Evolutionary conservation across 1,140 invertebrate genomes (phyloP).

Genomic region (Drosophila parvula): DNA sequence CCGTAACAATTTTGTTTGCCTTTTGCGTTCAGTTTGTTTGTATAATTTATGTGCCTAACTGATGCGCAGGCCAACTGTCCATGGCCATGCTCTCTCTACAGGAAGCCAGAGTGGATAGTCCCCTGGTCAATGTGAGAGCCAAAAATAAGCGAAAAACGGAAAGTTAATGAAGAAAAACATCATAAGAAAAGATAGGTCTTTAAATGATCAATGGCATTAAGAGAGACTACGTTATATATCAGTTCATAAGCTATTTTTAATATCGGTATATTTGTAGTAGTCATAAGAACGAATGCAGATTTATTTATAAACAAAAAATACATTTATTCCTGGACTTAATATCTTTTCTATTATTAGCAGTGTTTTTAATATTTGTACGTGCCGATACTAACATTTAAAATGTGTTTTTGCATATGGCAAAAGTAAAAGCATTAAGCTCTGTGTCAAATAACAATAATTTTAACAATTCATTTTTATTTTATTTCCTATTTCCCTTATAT

Average conservation of each 20-base stretch:
- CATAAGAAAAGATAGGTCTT: background rate
- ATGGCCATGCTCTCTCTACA: conserved; percentile 15
- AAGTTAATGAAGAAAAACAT: conserved; percentile 25
- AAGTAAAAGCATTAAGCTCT: background rate
- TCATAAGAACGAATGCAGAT: too few relatives aligned
- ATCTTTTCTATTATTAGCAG: background rate
- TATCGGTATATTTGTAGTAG: background rate
- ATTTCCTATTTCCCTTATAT: background rate
- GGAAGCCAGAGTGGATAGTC: conserved; percentile 6
- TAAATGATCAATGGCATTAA: background rate
- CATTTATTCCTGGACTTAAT: background rate
- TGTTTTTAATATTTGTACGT: background rate
- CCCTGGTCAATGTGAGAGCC: background rate
- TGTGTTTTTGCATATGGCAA: background rate
- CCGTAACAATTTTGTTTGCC: conserved; percentile 65
- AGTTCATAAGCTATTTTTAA: background rate
- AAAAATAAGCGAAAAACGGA: background rate
- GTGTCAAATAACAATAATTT: background rate
- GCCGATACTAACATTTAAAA: background rate
- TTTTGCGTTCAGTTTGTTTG: conserved; percentile 62
- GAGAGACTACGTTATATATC: background rate
- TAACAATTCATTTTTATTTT: background rate
- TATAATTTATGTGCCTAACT: conserved; percentile 73
- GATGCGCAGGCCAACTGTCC: conserved; percentile 45
- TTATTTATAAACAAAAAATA: background rate